Base-by-base conservation (phyloP, 1,140 invertebrate species). In the Elymnias hypermnestra region DNA sequence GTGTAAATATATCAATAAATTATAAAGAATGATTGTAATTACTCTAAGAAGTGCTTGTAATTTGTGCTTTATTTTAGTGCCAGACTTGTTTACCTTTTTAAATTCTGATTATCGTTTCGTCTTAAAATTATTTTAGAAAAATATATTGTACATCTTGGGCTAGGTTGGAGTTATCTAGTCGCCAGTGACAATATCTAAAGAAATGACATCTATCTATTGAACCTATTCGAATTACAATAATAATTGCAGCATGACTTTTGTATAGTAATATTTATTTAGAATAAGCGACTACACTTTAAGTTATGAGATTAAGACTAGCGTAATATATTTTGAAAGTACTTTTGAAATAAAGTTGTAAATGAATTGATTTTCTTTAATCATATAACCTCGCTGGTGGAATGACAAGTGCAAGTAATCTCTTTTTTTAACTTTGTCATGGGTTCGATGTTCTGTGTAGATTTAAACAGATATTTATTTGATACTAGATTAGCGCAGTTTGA, bases 91-190 rank as follows among this genome's bases (percentile, higher is more conserved):
- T 9, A 9, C 9, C 21, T 41, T 9, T 21, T 21, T 29, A 15
- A 17, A 12, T n/a, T n/a, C n/a, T n/a, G n/a, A n/a, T n/a, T n/a
- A n/a, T n/a, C n/a, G n/a, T n/a, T n/a, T n/a, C n/a, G 15, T 23
- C 19, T 13, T 13, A 5, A 9, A 29, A 41, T 19, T 29, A 10
- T 2, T 22, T 4, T 15, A n/a, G 10, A 10, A 29, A 5, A 17
- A 25, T 22, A 19, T 35, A 33, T 17, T 35, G 19, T 26, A 22
- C 15, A 53, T 41, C 36, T 36, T 48, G 36, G 65, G 58, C 72
- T 81, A 66, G 72, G 63, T 70, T 70, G 44, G 35, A 60, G 52
- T 53, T 64, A 62, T 70, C 72, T 81, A 77, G 73, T 77, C 73
- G 69, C 58, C 66, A 68, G 57, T 70, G 63, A 63, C 61, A 22